phyloP scores from a whole-genome alignment of 2,113 vertebrate genomes.

The Leucopsar rothschildi region DNA sequence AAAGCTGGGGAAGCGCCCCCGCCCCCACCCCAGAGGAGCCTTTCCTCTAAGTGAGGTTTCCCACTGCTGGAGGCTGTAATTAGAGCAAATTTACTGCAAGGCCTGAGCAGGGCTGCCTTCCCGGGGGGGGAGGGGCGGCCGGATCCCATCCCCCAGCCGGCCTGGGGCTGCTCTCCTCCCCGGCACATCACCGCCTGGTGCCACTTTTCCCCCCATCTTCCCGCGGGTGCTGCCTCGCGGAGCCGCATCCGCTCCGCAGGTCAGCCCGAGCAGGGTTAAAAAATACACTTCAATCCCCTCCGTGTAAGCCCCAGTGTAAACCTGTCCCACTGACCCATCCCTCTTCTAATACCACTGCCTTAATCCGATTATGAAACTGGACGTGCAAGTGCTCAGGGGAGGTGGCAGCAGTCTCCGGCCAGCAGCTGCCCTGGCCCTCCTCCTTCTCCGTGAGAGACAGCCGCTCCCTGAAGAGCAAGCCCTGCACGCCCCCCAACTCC shows the following conservation, averaged over 20 bases:
- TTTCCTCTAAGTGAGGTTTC: conserved; percentile 78
- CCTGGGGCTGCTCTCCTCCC: conserved; percentile 38
- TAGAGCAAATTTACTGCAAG: conserved; percentile 77
- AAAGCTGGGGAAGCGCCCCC: conserved; percentile 54
- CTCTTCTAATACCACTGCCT: conserved; percentile 62
- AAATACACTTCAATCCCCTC: conserved; percentile 47
- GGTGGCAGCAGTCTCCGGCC: background rate
- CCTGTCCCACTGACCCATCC: conserved; percentile 69
- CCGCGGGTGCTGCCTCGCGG: background rate
- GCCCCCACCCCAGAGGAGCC: conserved; percentile 63
- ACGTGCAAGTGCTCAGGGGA: conserved; percentile 62
- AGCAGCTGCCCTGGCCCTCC: conserved; percentile 18
- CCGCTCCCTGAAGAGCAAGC: background rate
- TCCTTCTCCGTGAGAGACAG: background rate
- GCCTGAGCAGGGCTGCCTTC: conserved; percentile 69
- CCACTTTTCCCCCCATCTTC: conserved; percentile 15
- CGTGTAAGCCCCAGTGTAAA: conserved; percentile 54
- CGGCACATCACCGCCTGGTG: background rate
- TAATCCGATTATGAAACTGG: conserved; percentile 71
- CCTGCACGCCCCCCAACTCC: fast-evolving
- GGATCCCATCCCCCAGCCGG: conserved; percentile 25
- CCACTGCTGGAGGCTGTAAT: conserved; percentile 78
- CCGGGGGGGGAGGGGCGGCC: conserved; percentile 52
- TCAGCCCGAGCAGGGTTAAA: conserved; percentile 47
- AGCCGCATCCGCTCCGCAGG: background rate